phyloP scores from a whole-genome alignment of 2,113 vertebrate species.

The Ophthalmolycus amberensis region DNA sequence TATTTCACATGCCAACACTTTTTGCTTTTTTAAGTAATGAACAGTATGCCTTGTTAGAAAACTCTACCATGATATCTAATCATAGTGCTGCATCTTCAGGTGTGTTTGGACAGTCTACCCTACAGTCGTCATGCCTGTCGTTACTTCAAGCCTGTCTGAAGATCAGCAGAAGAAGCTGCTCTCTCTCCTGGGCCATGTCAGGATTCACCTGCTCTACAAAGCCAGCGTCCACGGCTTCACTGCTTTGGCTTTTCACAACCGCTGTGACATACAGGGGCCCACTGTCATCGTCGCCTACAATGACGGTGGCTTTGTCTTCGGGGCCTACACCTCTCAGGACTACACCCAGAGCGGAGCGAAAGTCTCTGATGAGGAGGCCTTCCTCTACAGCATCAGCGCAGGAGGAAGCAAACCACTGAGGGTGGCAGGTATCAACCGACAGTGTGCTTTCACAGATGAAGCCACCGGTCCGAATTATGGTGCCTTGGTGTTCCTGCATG shows the following conservation, averaged over 20 bases:
- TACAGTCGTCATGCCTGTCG: conserved; percentile 41
- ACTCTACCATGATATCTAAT: background rate
- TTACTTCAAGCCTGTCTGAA: conserved; percentile 59
- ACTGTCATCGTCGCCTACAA: conserved; percentile 62
- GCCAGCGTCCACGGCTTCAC: conserved; percentile 65
- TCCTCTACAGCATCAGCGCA: conserved; percentile 57
- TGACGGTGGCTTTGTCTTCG: conserved; percentile 58
- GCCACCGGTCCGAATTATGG: conserved; percentile 42
- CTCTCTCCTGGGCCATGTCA: conserved; percentile 51
- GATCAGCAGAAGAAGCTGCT: conserved; percentile 53
- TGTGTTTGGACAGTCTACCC: background rate
- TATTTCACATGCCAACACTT: no score
- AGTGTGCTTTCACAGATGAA: conserved; percentile 42
- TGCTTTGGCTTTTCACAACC: conserved; percentile 50
- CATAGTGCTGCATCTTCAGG: background rate
- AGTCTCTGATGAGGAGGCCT: conserved; percentile 27
- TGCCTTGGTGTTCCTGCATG: conserved; percentile 51
- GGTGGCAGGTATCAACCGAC: conserved; percentile 21
- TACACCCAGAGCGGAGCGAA: background rate
- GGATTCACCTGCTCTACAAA: conserved; percentile 70
- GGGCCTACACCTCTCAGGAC: conserved; percentile 66
- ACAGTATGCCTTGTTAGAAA: background rate
- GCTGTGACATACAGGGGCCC: conserved; percentile 66
- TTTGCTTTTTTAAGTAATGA: background rate
- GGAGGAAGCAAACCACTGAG: background rate